Percentiles rank a stretch among this genome's conserved stretches.
Evolutionary conservation across 2,797 vertebrate genomes (phyloP).

Genomic region (Liparis tanakae): DNA sequence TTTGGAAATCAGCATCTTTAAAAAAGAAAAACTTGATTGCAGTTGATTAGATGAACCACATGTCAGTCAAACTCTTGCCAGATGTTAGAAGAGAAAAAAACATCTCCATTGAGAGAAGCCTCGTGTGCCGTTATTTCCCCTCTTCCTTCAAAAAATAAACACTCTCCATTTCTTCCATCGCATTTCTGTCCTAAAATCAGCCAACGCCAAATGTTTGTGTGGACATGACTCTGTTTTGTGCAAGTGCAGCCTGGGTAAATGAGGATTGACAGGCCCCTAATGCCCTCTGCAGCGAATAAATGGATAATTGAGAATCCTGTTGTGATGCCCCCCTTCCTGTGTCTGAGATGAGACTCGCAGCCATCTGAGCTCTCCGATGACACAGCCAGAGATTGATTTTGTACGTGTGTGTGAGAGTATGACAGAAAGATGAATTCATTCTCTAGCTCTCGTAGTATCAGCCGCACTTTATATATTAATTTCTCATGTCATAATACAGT

Average conservation of each 20-base stretch:
- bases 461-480: constrained; percentile 76
- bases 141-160: background rate
- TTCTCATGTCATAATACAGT: constrained; percentile 62
- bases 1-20: background rate
- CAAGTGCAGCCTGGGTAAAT: constrained; percentile 59
- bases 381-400: constrained; percentile 72
- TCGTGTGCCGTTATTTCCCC: too few species aligned
- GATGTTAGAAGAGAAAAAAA: too few species aligned
- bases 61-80: too few species aligned
- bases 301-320: constrained; percentile 78
- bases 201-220: constrained; percentile 36
- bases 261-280: constrained; percentile 77
- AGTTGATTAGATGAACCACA: too few species aligned
- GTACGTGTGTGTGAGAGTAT: constrained; percentile 31
- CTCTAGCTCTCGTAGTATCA: constrained; percentile 62
- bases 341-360: constrained; percentile 71
- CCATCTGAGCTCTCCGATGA: constrained; percentile 71
- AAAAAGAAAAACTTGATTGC: too few species aligned
- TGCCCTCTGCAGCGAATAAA: constrained; percentile 76
- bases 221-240: constrained; percentile 46
- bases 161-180: background rate
- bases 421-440: constrained; percentile 75
- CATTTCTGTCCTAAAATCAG: constrained; percentile 28
- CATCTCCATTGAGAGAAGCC: too few species aligned
- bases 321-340: constrained; percentile 62